phyloP scores from a whole-genome alignment of 2,797 vertebrate species.

The Streptopelia turtur region DNA sequence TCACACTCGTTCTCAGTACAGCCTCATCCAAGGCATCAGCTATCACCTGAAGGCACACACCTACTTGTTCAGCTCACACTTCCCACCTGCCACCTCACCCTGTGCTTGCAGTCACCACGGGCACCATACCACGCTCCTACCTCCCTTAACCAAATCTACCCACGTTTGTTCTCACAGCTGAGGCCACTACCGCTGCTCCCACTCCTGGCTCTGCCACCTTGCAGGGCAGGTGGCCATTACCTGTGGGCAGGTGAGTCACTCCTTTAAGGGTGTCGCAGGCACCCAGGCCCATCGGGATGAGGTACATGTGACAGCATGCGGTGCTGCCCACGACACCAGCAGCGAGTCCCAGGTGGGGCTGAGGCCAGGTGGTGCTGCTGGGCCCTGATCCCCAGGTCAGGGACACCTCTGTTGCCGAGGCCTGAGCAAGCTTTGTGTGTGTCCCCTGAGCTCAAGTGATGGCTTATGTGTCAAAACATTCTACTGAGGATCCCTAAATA shows the following conservation, averaged over 20 bases:
- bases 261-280: too few species aligned
- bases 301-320: accelerated
- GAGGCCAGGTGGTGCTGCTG: not conserved
- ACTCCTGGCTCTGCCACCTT: too few species aligned
- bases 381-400: not conserved
- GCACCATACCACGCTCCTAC: accelerated
- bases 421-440: not conserved
- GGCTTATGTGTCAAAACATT: not conserved
- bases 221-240: too few species aligned
- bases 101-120: not conserved
- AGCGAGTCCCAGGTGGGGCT: not conserved
- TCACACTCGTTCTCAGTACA: not conserved
- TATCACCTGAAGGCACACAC: not conserved
- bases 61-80: not conserved
- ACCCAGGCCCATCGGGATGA: not conserved
- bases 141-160: not conserved
- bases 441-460: not conserved
- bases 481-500: not conserved
- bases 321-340: not conserved
- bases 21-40: not conserved
- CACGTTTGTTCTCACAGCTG: not conserved
- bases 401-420: accelerated
- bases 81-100: not conserved
- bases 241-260: not conserved
- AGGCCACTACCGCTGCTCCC: accelerated